These are phyloP conservation scores for Pterocles burchelli DNA, from an alignment of 2,113 vertebrate genomes.

Conservation along the genomic window DNA sequence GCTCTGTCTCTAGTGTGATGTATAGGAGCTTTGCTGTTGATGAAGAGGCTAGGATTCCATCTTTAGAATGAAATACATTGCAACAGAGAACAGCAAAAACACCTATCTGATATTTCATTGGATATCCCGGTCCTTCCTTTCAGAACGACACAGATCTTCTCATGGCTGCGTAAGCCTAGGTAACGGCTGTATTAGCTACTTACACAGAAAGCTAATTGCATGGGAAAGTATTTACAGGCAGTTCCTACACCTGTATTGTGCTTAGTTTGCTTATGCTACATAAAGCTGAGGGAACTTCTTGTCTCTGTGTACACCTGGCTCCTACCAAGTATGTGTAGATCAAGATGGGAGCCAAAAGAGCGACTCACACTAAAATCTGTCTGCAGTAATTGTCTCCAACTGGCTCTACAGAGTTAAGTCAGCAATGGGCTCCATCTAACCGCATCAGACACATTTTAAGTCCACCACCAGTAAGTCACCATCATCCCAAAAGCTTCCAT, in stretches of 20 bases:
- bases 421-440: background rate
- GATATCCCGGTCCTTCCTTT: background rate
- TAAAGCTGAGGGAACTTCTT: background rate
- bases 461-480: background rate
- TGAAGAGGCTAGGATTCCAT: background rate
- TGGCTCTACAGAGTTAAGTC: background rate
- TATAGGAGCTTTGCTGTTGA: background rate
- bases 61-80: background rate
- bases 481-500: background rate
- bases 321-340: background rate
- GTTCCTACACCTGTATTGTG: background rate
- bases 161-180: background rate
- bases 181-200: background rate
- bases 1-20: background rate
- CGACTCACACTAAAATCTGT: background rate
- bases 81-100: background rate
- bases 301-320: background rate
- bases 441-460: background rate
- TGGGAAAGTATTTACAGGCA: background rate
- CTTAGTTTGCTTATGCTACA: background rate
- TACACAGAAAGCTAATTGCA: background rate
- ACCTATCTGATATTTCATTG: accelerated
- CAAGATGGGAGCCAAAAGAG: background rate
- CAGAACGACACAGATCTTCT: accelerated
- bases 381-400: background rate